These are phyloP conservation scores for Macaria notata DNA, from an alignment of 2,888 invertebrate genomes.

Conservation along the genomic window DNA sequence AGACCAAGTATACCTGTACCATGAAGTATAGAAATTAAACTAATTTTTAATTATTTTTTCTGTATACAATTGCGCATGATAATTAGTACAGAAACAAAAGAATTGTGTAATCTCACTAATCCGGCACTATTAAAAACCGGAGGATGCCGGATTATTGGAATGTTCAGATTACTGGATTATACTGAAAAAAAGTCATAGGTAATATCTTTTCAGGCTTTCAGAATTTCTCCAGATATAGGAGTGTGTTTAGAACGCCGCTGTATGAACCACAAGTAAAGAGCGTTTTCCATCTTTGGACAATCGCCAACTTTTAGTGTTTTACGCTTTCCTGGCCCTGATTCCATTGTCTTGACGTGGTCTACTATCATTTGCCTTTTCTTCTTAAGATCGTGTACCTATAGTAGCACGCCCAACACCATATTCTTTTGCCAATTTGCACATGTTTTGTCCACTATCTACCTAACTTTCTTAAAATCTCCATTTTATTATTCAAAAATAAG, in stretches of 20 bases:
- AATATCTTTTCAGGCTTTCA: no score
- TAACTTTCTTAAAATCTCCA: constrained; percentile 38
- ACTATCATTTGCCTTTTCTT: constrained; percentile 33
- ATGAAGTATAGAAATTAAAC: no score
- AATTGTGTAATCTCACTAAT: no score
- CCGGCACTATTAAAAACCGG: no score
- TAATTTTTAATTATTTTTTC: no score
- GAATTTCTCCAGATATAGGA: constrained; percentile 40
- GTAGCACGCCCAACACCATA: constrained; percentile 36
- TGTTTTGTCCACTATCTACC: constrained; percentile 39
- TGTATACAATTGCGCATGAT: no score
- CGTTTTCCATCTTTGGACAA: constrained; percentile 40
- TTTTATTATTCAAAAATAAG: constrained; percentile 26
- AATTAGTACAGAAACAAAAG: no score
- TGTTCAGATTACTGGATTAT: no score
- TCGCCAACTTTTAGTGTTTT: constrained; percentile 40
- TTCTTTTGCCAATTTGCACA: constrained; percentile 36
- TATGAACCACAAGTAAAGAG: constrained; percentile 39
- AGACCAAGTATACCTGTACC: no score
- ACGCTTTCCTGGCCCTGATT: constrained; percentile 37
- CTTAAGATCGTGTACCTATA: constrained; percentile 38
- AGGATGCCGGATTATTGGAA: no score
- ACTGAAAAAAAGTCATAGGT: no score
- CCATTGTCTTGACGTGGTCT: constrained; percentile 35
- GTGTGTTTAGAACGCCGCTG: constrained; percentile 37